A percentile compares a stretch with the other conserved stretches of the same genome.
Evolutionary conservation across 2,797 vertebrate genomes (phyloP).

Genomic region (Amniataba percoides): DNA sequence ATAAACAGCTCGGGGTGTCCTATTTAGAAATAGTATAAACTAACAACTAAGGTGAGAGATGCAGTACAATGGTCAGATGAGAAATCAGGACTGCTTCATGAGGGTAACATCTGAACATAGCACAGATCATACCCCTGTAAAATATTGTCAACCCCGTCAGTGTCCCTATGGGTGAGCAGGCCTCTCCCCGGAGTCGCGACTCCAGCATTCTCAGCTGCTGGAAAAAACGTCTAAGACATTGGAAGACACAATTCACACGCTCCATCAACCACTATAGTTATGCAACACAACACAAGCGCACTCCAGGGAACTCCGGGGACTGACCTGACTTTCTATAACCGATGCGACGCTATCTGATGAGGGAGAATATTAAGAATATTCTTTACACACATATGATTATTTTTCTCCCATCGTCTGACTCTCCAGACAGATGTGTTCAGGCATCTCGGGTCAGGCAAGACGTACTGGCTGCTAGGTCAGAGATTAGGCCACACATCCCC

Average conservation of each 20-base stretch:
- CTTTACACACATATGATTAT: background rate
- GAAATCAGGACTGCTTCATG: background rate
- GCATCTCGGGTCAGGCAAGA: background rate
- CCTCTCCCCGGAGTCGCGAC: conserved; percentile 52
- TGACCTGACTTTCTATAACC: conserved; percentile 42
- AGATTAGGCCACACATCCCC: conserved; percentile 20
- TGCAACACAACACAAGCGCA: conserved; percentile 61
- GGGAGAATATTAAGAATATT: background rate
- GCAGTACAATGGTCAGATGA: background rate
- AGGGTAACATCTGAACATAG: conserved; percentile 29
- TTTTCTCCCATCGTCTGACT: conserved; percentile 15
- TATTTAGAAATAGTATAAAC: conserved; percentile 10
- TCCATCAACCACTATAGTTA: conserved; percentile 63
- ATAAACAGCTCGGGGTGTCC: background rate
- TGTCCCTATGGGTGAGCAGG: conserved; percentile 31
- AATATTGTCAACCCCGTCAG: conserved; percentile 15
- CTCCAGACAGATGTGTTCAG: conserved; percentile 14
- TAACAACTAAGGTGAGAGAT: background rate
- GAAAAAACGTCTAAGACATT: conserved; percentile 62
- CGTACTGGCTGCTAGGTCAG: background rate
- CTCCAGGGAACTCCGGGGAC: conserved; percentile 47
- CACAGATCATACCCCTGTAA: background rate
- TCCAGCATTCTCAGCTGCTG: conserved; percentile 73
- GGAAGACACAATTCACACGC: conserved; percentile 75
- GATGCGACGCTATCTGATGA: conserved; percentile 5